A percentile compares a stretch with the other conserved stretches of the same genome.
Conservation (phyloP, 2,888 invertebrate genomes). For the Drosophila birchii region DNA sequence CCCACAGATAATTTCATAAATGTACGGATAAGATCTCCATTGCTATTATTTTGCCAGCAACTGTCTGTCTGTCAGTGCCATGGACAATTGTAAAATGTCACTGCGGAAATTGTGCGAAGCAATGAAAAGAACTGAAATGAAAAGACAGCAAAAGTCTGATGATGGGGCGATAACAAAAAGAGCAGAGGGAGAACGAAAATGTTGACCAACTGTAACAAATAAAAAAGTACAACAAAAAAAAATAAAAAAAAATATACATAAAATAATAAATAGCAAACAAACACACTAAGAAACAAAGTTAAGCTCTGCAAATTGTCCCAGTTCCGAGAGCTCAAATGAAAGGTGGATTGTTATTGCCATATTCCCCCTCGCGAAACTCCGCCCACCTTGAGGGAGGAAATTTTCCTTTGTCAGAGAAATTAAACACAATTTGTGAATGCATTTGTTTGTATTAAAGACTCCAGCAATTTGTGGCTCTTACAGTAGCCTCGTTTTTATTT, state of each 20-base stretch:
- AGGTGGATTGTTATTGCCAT: constrained; percentile 45
- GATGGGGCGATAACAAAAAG: constrained; percentile 53
- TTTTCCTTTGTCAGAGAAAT: constrained; percentile 59
- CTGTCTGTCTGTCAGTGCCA: constrained; percentile 34
- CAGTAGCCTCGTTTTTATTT: constrained; percentile 10
- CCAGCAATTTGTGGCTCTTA: constrained; percentile 46
- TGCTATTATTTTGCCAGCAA: constrained; percentile 37
- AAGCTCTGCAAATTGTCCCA: constrained; percentile 72
- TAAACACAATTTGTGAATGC: constrained; percentile 67
- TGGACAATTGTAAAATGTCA: constrained; percentile 74
- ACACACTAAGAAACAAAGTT: constrained; percentile 49
- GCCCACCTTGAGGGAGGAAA: constrained; percentile 29
- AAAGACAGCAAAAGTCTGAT: constrained; percentile 50
- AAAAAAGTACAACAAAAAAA: constrained; percentile 35
- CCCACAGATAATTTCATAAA: constrained; percentile 35
- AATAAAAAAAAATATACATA: no score
- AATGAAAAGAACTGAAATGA: constrained; percentile 62
- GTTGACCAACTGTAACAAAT: constrained; percentile 61
- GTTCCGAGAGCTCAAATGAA: constrained; percentile 63
- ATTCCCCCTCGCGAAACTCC: constrained; percentile 6
- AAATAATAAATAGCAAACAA: constrained; percentile 28
- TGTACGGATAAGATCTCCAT: constrained; percentile 27
- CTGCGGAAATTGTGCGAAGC: constrained; percentile 75
- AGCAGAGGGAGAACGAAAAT: constrained; percentile 48
- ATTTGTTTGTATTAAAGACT: constrained; percentile 53